Evolutionary conservation across 2,888 invertebrate genomes (phyloP).

Genomic region (Apodemia hepburni): DNA sequence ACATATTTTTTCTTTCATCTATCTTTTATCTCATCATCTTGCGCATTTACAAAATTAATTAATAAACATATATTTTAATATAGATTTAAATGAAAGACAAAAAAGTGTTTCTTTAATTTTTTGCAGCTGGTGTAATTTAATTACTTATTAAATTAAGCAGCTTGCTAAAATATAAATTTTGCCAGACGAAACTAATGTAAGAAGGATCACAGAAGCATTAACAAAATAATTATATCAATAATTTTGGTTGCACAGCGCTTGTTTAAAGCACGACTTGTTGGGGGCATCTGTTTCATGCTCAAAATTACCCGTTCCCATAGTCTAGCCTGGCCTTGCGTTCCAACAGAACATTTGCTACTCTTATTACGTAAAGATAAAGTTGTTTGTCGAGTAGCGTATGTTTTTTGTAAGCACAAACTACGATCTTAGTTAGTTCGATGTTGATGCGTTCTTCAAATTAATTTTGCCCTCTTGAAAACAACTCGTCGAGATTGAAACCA

Average conservation of each 20-base stretch:
- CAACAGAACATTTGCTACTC: constrained; percentile 18
- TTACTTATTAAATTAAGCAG: neutral
- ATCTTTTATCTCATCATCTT: no score
- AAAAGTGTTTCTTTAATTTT: neutral
- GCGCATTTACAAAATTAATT: no score
- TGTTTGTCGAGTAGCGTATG: constrained; percentile 31
- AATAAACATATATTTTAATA: no score
- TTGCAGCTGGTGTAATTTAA: neutral
- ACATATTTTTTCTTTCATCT: no score
- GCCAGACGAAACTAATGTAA: constrained; percentile 11
- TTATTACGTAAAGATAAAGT: constrained; percentile 35
- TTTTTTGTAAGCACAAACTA: constrained; percentile 20
- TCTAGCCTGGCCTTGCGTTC: constrained; percentile 21
- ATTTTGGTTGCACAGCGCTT: constrained; percentile 52
- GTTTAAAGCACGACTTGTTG: constrained; percentile 56
- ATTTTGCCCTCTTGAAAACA: constrained; percentile 69
- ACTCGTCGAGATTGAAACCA: constrained; percentile 59
- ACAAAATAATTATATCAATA: constrained; percentile 64
- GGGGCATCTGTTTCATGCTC: constrained; percentile 69
- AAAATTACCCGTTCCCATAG: constrained; percentile 36
- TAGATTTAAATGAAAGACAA: no score
- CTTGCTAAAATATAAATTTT: neutral
- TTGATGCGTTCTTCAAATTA: constrained; percentile 72
- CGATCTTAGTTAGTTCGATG: constrained; percentile 35
- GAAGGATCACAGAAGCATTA: constrained; percentile 45